Conservation (phyloP, 2,888 invertebrate genomes). For the Andrena chrysosceles region DNA sequence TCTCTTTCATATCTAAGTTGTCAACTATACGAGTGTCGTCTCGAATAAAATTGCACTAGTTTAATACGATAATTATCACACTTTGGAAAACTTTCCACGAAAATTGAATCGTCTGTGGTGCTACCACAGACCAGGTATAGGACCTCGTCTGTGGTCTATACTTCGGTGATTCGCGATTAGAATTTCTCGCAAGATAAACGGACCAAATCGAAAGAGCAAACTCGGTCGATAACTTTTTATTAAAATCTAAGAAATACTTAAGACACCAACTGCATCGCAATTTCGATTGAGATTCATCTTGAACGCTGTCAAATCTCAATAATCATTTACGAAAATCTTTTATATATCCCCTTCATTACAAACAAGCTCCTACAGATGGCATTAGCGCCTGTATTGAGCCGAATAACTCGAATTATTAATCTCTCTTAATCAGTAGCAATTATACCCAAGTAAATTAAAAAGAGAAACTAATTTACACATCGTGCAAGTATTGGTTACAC, state of each 20-base stretch:
- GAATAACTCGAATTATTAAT: neutral
- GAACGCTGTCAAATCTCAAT: neutral
- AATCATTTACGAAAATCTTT: neutral
- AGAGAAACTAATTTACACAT: too few species aligned
- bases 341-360: neutral
- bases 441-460: too few species aligned
- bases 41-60: neutral
- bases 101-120: neutral
- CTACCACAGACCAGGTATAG: too few species aligned
- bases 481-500: too few species aligned
- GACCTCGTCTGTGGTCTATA: too few species aligned
- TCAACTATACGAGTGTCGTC: neutral
- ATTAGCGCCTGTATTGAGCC: neutral
- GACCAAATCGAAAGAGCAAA: neutral
- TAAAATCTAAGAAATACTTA: neutral
- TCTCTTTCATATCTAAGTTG: slow-evolving; percentile 72
- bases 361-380: slow-evolving; percentile 3
- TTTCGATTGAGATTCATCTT: neutral
- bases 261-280: neutral
- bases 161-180: neutral
- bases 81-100: neutral
- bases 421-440: too few species aligned
- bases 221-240: slow-evolving; percentile 1
- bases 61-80: neutral
- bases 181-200: neutral